These are phyloP conservation scores for Bombycilla garrulus DNA, from an alignment of 2,113 vertebrate species.

Conservation along the genomic window DNA sequence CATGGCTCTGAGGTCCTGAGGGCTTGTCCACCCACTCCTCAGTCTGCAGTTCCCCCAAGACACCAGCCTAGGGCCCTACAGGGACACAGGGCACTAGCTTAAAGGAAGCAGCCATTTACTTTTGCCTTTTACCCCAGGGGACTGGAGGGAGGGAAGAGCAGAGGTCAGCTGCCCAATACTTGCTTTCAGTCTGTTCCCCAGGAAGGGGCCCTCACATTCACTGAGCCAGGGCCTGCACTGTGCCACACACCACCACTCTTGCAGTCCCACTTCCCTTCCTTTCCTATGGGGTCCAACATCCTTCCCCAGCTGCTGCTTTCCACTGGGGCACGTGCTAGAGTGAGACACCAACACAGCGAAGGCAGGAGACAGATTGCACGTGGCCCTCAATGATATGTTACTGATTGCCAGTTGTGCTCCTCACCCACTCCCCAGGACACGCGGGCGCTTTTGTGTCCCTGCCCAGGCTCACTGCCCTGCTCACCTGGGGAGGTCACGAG, in stretches of 20 bases:
- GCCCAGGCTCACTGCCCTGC: not conserved
- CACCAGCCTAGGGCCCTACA: not conserved
- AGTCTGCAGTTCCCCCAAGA: not conserved
- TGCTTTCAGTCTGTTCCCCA: not conserved
- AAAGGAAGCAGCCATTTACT: not conserved
- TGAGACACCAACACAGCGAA: not conserved
- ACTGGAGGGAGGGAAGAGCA: not conserved
- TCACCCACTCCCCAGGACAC: fast-evolving
- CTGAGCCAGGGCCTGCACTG: not conserved
- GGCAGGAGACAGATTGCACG: not conserved
- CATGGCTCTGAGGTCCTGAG: not conserved
- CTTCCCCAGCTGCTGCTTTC: not conserved
- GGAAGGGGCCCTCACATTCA: not conserved
- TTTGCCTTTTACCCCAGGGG: not conserved
- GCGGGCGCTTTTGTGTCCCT: fast-evolving
- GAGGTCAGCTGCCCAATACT: not conserved
- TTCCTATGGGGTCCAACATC: not conserved
- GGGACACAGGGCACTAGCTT: not conserved
- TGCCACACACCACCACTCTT: not conserved
- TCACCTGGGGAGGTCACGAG: not conserved
- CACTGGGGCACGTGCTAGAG: not conserved
- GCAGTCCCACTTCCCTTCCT: not conserved
- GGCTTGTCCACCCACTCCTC: fast-evolving
- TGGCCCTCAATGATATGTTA: not conserved
- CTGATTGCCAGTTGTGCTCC: not conserved